Evolutionary conservation across 2,888 invertebrate genomes (phyloP).

Genomic region (Ectemnius continuus): DNA sequence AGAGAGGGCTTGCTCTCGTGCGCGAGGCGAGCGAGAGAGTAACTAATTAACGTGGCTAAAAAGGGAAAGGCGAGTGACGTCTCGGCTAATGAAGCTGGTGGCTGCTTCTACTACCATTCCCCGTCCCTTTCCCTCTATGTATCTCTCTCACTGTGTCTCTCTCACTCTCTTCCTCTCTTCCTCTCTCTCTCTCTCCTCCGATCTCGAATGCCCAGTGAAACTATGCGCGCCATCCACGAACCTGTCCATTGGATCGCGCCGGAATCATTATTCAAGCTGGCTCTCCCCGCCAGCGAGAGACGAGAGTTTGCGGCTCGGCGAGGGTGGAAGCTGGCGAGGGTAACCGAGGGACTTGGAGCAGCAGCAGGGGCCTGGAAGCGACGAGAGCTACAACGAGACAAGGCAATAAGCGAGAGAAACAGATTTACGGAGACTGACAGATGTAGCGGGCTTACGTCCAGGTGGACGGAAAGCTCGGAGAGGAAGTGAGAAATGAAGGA

Average conservation of each 20-base stretch:
- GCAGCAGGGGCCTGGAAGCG: too few relatives aligned
- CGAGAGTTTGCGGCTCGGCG: conserved; percentile 8
- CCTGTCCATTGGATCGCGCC: conserved; percentile 52
- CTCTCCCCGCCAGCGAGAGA: conserved; percentile 25
- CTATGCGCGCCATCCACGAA: conserved; percentile 55
- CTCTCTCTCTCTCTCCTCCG: too few relatives aligned
- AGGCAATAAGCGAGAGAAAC: conserved; percentile 8
- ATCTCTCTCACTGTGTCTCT: too few relatives aligned
- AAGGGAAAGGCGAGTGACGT: conserved; percentile 26
- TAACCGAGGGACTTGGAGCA: background rate
- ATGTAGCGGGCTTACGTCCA: background rate
- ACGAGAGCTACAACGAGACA: background rate
- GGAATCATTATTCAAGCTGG: conserved; percentile 64
- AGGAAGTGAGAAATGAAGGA: background rate
- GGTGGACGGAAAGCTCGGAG: conserved; percentile 6
- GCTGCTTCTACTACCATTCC: conserved; percentile 40
- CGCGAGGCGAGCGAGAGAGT: conserved; percentile 39
- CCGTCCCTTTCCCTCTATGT: conserved; percentile 37
- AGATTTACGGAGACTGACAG: conserved; percentile 6
- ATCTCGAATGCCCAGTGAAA: conserved; percentile 59
- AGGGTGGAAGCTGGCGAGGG: background rate
- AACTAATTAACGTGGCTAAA: conserved; percentile 63
- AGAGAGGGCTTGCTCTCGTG: conserved; percentile 4
- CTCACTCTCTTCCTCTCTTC: too few relatives aligned
- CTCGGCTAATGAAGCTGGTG: conserved; percentile 63